phyloP scores from a whole-genome alignment of 2,113 vertebrate genomes.

The Anas platyrhynchos region DNA sequence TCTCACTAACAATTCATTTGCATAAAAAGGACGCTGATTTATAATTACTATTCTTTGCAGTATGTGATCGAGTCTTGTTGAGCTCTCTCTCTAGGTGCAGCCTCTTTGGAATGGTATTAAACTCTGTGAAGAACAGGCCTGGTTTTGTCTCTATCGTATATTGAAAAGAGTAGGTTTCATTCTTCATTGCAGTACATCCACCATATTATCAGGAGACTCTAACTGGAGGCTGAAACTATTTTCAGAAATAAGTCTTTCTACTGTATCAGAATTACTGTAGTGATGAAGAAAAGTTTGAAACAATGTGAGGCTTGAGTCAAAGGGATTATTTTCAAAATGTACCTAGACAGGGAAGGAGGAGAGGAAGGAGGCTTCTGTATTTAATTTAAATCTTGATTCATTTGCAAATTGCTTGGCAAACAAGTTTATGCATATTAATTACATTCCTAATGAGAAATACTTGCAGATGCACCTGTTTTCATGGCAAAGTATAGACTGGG shows the following conservation, averaged over 20 bases:
- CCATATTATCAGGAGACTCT: neutral
- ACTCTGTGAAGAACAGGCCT: neutral
- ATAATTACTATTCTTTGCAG: neutral
- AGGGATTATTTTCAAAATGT: neutral
- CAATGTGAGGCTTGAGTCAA: neutral
- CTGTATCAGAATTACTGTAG: neutral
- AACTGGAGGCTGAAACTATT: neutral
- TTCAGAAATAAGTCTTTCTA: neutral
- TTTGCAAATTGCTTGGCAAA: slow-evolving; percentile 57
- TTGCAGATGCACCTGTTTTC: slow-evolving; percentile 60
- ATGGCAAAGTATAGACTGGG: neutral
- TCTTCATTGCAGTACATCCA: neutral
- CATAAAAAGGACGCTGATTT: neutral
- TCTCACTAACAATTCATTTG: neutral
- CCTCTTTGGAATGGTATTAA: neutral
- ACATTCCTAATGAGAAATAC: slow-evolving; percentile 58
- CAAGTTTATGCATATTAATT: slow-evolving; percentile 64
- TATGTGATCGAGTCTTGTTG: neutral
- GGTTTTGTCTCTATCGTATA: neutral
- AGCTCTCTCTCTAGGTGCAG: neutral
- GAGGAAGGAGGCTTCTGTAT: neutral
- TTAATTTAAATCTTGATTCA: slow-evolving; percentile 52
- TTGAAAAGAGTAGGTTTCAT: neutral
- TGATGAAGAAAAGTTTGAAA: slow-evolving; percentile 1
- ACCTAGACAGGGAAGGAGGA: neutral